phyloP scores from a whole-genome alignment of 2,113 vertebrate species.

The Calypte anna region DNA sequence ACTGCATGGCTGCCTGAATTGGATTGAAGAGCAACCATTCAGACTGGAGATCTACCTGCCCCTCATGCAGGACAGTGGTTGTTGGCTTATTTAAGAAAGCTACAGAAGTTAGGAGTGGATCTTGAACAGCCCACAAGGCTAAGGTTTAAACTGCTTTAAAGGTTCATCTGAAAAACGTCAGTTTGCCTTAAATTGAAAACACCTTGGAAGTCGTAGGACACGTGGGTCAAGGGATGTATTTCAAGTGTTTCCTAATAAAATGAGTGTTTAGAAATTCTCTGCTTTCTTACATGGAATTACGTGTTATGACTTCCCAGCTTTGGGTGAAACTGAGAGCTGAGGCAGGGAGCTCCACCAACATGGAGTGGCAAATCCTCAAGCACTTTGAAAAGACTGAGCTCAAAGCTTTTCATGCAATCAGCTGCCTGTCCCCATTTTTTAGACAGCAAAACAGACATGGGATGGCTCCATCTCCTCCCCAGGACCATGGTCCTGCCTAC shows the following conservation, averaged over 20 bases:
- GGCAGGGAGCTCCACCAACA: rapidly evolving
- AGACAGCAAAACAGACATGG: not conserved
- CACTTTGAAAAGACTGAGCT: not conserved
- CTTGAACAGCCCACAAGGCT: rapidly evolving
- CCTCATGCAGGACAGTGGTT: not conserved
- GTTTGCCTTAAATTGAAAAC: not conserved
- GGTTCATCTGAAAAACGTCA: not conserved
- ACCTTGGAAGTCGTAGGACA: not conserved
- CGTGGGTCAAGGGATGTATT: not conserved
- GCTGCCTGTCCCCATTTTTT: not conserved
- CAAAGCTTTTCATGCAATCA: not conserved
- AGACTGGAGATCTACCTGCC: not conserved
- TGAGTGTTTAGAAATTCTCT: not conserved
- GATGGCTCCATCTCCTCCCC: rapidly evolving
- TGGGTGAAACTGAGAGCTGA: not conserved
- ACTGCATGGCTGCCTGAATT: not conserved
- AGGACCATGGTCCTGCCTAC: rapidly evolving
- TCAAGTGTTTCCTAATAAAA: not conserved
- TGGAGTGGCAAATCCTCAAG: not conserved
- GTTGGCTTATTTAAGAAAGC: not conserved
- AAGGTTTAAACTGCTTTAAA: not conserved
- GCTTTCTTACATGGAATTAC: rapidly evolving
- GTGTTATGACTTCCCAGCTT: not conserved
- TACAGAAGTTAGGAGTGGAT: not conserved
- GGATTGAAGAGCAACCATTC: rapidly evolving